Evolutionary conservation across 2,888 invertebrate species (phyloP), one percentile per base, ranked within the genome.

Genomic region (Arrhopalites spinosus): DNA sequence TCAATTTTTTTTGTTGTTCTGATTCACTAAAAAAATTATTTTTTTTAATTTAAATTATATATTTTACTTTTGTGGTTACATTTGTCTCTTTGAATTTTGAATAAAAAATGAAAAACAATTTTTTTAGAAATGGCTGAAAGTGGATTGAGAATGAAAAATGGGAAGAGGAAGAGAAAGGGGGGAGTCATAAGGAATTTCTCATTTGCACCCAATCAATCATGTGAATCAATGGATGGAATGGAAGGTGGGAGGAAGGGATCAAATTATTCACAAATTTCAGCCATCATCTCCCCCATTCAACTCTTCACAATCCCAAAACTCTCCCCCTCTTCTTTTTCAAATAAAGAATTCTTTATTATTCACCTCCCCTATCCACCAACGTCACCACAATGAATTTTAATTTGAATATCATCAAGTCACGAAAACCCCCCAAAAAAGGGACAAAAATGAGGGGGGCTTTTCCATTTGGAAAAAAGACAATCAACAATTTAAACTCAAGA

Each of bases 191-290:
- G 71, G 63, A 74, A 67, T 77, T 77, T 77, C 68, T 74, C 74
- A 77, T 77, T 77, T 74, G 74, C 77, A 74, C 77, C 69, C 74
- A 74, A 74, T 77, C 74, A 74, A 77, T 74, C 77, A 74, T 77
- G 50, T 67, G 74, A 77, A 74, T 74, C 74, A 77, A 77, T 74
- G 61, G 67, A 61, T 7, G 11, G 36, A 36, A 3, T 36, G 3
- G 30, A 50, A 17, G 61, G 74, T 59, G 27, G 29, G 43, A 45
- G 43, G 43, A 43, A 30, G 27, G 11, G 2, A 61, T 47, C 23
- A 23, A 43, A n/a, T 50, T 23, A n/a, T 45, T 45, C 50, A 61
- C 29, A 23, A 61, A 25, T 61, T 13, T 15, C 15, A 27, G 7
- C 61, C 25, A 61, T 61, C 25, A n/a, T 61, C 23, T 29, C 29